Evolutionary conservation across 1,140 invertebrate species (phyloP).

Genomic region (Heliconius nattereri): DNA sequence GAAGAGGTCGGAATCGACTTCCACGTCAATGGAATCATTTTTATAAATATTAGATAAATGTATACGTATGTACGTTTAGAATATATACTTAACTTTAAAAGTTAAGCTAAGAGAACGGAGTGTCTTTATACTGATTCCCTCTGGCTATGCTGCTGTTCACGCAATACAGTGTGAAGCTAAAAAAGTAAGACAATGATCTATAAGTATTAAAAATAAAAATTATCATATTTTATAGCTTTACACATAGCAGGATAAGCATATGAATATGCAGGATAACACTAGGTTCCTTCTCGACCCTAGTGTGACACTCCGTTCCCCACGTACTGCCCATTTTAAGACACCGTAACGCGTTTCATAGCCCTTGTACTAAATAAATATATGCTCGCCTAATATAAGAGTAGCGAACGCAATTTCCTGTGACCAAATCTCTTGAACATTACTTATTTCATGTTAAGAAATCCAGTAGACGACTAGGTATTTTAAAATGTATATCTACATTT

Average conservation of each 20-base stretch:
- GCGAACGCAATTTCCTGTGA: slow-evolving; percentile 19
- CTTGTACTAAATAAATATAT: neutral
- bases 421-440: neutral
- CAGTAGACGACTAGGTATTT: neutral
- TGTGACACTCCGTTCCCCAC: neutral
- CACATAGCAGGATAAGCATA: neutral
- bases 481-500: no score
- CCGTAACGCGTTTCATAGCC: neutral
- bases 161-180: no score
- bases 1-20: neutral
- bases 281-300: neutral
- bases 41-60: neutral
- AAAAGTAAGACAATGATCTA: no score
- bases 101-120: no score
- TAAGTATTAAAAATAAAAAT: no score
- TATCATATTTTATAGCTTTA: neutral
- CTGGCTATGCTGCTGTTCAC: no score
- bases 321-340: no score
- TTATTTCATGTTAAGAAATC: neutral
- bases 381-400: neutral
- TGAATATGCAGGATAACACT: no score
- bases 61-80: no score
- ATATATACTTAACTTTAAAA: no score
- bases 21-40: neutral
- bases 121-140: no score